Percentiles rank a stretch among this genome's conserved stretches.
Conservation (phyloP, 2,888 invertebrate species). For the Exephanes ischioxanthus region DNA sequence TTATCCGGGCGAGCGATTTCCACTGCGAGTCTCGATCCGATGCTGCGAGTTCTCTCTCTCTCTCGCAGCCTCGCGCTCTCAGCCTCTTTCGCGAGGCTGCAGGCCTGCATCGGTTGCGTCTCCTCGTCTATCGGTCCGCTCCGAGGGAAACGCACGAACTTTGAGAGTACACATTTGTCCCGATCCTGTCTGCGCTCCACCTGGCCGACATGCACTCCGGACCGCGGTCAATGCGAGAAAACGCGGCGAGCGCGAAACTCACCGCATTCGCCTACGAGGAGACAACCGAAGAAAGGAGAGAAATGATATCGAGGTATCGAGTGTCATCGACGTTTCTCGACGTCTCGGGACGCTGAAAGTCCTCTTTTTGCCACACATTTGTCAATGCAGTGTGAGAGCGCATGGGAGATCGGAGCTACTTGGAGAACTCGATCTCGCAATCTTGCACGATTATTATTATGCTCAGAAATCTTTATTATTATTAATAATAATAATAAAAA, state of each 20-base stretch:
- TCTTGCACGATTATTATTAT: too few species aligned
- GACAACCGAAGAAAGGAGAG: constrained; percentile 7
- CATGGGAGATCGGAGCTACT: background rate
- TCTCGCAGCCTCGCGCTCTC: background rate
- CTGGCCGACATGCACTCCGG: constrained; percentile 41
- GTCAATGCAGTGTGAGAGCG: background rate
- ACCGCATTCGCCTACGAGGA: constrained; percentile 4
- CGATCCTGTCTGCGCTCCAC: constrained; percentile 17
- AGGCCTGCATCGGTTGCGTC: constrained; percentile 3
- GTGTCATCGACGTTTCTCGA: constrained; percentile 42
- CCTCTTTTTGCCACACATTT: constrained; percentile 9
- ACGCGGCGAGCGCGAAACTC: constrained; percentile 19
- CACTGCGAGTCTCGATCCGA: constrained; percentile 54
- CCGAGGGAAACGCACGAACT: background rate
- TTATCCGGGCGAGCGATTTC: constrained; percentile 74
- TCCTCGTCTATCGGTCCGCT: background rate
- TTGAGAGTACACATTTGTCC: background rate
- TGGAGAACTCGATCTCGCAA: background rate
- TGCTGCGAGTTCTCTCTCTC: background rate
- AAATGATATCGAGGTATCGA: constrained; percentile 44
- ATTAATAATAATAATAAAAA: too few species aligned
- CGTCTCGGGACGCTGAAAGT: constrained; percentile 6
- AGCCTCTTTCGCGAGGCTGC: background rate
- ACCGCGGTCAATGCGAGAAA: constrained; percentile 58
- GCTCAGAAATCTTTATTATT: too few species aligned